Base-by-base conservation (phyloP, 2,888 invertebrate genomes). In the Drosophila demipolita region DNA sequence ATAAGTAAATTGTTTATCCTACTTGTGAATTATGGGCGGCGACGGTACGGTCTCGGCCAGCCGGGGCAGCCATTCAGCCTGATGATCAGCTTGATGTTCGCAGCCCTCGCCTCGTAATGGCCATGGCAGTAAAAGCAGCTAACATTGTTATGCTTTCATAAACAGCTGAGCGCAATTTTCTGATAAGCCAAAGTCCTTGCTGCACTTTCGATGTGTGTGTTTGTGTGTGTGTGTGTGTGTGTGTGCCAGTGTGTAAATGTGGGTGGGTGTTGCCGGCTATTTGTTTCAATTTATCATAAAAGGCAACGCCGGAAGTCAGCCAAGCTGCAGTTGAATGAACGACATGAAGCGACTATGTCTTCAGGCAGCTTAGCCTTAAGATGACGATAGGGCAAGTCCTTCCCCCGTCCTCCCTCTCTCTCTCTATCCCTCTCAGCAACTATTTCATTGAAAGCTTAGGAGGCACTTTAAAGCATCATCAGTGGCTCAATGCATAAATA, bases 1-100 rank as follows among this genome's bases (percentile, higher is more conserved):
- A 89, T 88, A 88, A 88, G 87, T 88, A 89, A 88, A 88, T 88
- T 88, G 89, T 88, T 88, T 88, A 88, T 88, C 87, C 87, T 82
- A 87, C 87, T 89, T 89, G 82, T 89, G 89, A 87, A 76, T 87
- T 85, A 87, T 87, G 89, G 84, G 89, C 79, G 79, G 71, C 72
- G 75, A 81, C 67, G 66, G 57, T 36, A 29, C 29, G 55, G 40
- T 58, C 32, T 57, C 72, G 80, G 65, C 72, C 73, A 78, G 78
- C 71, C 72, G 73, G 54, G 60, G 35, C 70, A 59, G 54, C 49
- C 71, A 86, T 76, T 73, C 89, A 84, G 85, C 74, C 82, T 85
- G 85, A 89, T 89, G 85, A 86, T 86, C 85, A 87, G 85, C 89
- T 87, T 85, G 85, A 85, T 85, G 83, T 82, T 76, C 74, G 61